Evolutionary conservation across 2,113 vertebrate species (phyloP), one percentile per base, ranked within the genome.

Genomic region (Ginglymostoma cirratum): DNA sequence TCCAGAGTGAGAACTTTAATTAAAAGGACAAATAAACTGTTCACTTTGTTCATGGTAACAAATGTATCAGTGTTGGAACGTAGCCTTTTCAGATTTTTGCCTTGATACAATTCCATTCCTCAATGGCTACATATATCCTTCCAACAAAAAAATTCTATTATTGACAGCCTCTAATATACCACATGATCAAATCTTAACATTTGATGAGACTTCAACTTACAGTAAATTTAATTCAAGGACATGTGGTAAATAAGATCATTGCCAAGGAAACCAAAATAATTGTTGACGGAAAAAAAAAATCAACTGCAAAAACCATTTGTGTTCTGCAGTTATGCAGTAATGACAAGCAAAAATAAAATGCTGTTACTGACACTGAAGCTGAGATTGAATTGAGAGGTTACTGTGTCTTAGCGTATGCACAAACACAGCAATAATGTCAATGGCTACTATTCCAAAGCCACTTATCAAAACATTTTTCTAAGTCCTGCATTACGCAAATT

Each of bases 261-360:
- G 96, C 96, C 96, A 96, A 96, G 70, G 97, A 97, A 97, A 96
- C 94, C 55, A 38, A 61, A 78, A 85, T 27, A 80, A 95, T 95
- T 90, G 96, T 1, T 96, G 96, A 89, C 96, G 96, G n/a, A 94
- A 93, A 96, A 96, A 94, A 93, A 96, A 96, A 96, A 96, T 96
- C 96, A 96, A 96, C 52, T 96, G 96, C 96, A 96, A 96, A 97
- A 96, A 96, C 96, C 96, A 97, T 96, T 96, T 97, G 96, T 95
- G 96, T 78, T 95, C 96, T 80, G 96, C 93, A 83, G 96, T 96
- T 67, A 87, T 27, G 27, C 96, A 96, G 30, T 17, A 52, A 61
- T 17, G 87, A 90, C 52, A 61, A 89, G 6, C 45, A 55, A 45
- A 48, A 48, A 48, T 48, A 48, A 52, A 89, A 14, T 89, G 27